Percentiles rank a stretch among this genome's conserved stretches.
Evolutionary conservation across 2,797 vertebrate genomes (phyloP).

Genomic region (Macrochelys suwanniensis): DNA sequence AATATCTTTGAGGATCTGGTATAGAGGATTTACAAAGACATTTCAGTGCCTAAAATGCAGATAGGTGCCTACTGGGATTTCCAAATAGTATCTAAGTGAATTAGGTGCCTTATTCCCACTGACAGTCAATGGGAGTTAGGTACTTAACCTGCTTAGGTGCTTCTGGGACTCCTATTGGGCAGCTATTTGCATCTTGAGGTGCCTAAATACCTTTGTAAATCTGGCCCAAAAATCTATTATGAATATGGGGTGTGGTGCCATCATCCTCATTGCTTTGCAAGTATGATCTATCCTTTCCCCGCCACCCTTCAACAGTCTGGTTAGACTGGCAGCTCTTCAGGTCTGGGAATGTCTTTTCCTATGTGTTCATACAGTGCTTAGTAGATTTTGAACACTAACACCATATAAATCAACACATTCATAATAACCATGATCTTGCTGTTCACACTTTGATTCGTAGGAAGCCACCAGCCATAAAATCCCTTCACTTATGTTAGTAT

Average conservation of each 20-base stretch:
- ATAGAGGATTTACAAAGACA: neutral
- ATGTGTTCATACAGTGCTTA: neutral
- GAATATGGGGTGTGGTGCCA: neutral
- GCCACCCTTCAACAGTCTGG: neutral
- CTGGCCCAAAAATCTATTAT: neutral
- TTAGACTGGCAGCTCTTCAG: neutral
- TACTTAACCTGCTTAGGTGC: neutral
- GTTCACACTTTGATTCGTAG: neutral
- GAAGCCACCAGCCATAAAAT: neutral
- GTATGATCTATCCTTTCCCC: neutral
- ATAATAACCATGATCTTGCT: neutral
- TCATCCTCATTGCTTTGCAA: neutral
- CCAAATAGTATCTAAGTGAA: neutral
- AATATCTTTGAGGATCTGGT: neutral
- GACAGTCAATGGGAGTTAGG: neutral
- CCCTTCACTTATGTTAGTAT: slow-evolving; percentile 15
- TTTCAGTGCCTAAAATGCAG: neutral
- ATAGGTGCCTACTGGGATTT: neutral
- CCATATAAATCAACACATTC: neutral
- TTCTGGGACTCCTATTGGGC: neutral
- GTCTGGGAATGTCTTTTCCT: neutral
- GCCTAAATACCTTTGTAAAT: neutral
- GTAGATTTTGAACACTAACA: neutral
- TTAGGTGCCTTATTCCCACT: neutral
- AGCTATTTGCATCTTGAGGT: neutral